Evolutionary conservation across 53 echinoderm and acorn worm species (phyloP).

Genomic region (Henricia sp.): DNA sequence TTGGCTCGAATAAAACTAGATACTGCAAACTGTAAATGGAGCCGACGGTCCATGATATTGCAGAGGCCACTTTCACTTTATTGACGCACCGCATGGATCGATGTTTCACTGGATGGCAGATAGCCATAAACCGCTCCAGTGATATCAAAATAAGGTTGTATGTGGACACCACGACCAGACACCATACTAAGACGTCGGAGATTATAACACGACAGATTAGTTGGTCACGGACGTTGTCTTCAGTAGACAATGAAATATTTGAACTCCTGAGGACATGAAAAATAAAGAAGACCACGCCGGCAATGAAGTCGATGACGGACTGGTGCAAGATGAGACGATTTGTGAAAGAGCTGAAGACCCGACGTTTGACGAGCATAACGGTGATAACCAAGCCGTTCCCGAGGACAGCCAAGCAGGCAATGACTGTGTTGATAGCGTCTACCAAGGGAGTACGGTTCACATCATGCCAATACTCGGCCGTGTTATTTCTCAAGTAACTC

Average conservation of each 20-base stretch:
- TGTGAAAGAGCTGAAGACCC: not conserved
- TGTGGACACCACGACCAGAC: not conserved
- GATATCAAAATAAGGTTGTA: not conserved
- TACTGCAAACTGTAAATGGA: not conserved
- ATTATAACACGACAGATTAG: not conserved
- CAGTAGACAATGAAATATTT: not conserved
- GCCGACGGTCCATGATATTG: not conserved
- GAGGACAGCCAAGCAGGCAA: not conserved
- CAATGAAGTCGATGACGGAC: not conserved
- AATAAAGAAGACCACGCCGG: not conserved
- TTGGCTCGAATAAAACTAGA: not conserved
- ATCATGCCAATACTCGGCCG: not conserved
- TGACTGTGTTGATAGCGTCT: not conserved
- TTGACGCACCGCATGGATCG: not conserved
- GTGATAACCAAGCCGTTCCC: no score
- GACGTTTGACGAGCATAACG: not conserved
- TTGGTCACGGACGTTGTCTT: not conserved
- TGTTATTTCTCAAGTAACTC: not conserved
- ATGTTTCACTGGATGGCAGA: not conserved
- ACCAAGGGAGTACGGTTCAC: not conserved
- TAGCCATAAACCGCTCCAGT: not conserved
- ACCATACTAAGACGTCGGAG: not conserved
- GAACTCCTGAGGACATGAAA: not conserved
- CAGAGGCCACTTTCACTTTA: not conserved
- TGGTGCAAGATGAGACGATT: constrained; percentile 10